Evolutionary conservation across 2,888 invertebrate species (phyloP), one percentile per base, ranked within the genome.

Genomic region (Trissolcus brochymenae): DNA sequence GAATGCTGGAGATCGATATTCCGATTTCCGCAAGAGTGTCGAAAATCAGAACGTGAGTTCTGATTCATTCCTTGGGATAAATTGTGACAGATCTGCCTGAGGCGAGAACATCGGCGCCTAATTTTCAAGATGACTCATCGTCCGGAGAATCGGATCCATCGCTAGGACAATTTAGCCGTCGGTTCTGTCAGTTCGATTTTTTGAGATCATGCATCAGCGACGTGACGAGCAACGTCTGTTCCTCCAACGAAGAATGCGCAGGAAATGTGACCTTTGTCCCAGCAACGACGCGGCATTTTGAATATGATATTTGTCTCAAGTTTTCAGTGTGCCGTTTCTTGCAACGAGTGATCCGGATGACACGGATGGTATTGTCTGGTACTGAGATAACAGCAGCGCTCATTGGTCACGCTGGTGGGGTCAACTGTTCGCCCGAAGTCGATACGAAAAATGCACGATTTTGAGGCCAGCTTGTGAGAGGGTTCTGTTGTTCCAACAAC

Each of bases 401-500:
- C 25, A 53, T 62, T 51, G 56, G 56, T 62, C 46, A 25, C 16
- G 6, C 16, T 57, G 59, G 64, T 64, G 64, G 43, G 60, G 17
- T 55, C 29, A 25, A 77, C 50, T 59, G 50, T 54, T 60, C 53
- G 49, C 35, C 57, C 29, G 41, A 7, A 61, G 61, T 70, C 59
- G 40, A 62, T 50, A 64, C 65, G 21, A 62, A 76, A 76, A 72
- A 76, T 76, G 72, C 29, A 51, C 19, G 59, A 50, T 41, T 64
- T 64, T 64, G 56, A 43, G 16, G 25, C 21, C 21, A 61, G 21
- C 56, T 56, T 50, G 65, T 75, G 51, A 65, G 64, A 35, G 43
- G 29, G 40, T 68, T 29, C 50, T 50, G 59, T 29, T 29, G 25
- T 46, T 25, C 41, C 11, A 50, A 49, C 53, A 60, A 35, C 35